Evolutionary conservation across 2,797 vertebrate species (phyloP).

Genomic region (Euthynnus affinis): DNA sequence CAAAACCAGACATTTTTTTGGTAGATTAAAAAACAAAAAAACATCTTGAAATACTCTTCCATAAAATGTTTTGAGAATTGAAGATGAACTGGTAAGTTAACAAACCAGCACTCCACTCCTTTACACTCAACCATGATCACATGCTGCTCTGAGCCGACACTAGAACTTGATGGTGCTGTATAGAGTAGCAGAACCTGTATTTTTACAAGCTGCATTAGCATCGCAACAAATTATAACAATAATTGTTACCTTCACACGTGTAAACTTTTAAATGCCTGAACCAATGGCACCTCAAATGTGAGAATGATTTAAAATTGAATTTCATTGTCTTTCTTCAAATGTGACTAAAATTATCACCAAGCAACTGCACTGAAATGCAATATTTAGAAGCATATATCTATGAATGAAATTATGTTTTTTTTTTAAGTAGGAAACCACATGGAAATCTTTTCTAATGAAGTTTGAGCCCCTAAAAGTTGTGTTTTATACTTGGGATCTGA

Average conservation of each 20-base stretch:
- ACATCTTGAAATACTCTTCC: constrained; percentile 1
- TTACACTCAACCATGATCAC: background rate
- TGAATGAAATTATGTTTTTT: background rate
- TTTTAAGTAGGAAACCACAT: background rate
- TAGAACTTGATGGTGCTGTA: background rate
- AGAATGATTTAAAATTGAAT: background rate
- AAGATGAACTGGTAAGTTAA: background rate
- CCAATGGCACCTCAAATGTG: background rate
- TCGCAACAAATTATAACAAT: background rate
- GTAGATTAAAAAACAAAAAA: constrained; percentile 18
- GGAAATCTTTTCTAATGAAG: background rate
- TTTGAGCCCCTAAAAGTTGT: background rate
- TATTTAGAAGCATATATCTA: no score
- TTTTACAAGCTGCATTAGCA: background rate
- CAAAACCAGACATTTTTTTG: background rate
- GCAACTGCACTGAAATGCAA: background rate
- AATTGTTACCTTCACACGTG: background rate
- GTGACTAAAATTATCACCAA: background rate
- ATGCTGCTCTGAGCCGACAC: background rate
- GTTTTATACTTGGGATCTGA: background rate
- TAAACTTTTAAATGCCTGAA: constrained; percentile 5
- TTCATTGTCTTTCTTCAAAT: background rate
- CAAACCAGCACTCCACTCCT: background rate
- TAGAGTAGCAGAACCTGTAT: constrained; percentile 2
- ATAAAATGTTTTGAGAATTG: background rate